Percentiles rank a stretch among this genome's conserved stretches.
These are phyloP conservation scores for Hypotaenidia philippensis DNA, from an alignment of 2,797 vertebrate species.

Conservation along the genomic window DNA sequence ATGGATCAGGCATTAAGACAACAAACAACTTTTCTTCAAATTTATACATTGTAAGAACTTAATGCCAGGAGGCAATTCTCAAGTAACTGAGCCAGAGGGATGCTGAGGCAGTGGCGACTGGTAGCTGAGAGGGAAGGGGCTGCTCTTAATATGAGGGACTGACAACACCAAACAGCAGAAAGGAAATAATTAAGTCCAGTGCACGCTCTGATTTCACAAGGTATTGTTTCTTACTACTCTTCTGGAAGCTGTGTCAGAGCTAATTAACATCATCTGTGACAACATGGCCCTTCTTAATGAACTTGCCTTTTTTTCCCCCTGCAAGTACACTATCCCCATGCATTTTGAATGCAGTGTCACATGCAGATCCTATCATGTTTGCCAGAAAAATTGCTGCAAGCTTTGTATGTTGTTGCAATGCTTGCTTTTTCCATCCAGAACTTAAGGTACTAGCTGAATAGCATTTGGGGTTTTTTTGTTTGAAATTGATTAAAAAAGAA, in stretches of 20 bases:
- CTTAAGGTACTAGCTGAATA: neutral
- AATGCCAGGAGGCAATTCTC: fast-evolving
- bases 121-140: neutral
- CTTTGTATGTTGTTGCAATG: neutral
- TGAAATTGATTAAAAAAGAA: neutral
- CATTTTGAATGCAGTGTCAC: neutral
- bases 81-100: fast-evolving
- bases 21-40: fast-evolving
- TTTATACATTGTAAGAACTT: fast-evolving
- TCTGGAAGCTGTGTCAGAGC: neutral
- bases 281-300: slow-evolving; percentile 22
- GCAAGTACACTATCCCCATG: neutral
- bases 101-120: fast-evolving
- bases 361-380: neutral
- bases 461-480: neutral
- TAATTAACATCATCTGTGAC: neutral
- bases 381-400: neutral
- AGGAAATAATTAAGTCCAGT: neutral
- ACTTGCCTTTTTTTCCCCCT: neutral
- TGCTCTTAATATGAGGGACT: neutral
- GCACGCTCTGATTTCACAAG: neutral
- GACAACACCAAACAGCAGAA: neutral
- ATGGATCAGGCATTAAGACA: neutral
- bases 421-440: neutral
- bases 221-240: neutral